Evolutionary conservation across 2,113 vertebrate species (phyloP).

Genomic region (Climacteris rufus): DNA sequence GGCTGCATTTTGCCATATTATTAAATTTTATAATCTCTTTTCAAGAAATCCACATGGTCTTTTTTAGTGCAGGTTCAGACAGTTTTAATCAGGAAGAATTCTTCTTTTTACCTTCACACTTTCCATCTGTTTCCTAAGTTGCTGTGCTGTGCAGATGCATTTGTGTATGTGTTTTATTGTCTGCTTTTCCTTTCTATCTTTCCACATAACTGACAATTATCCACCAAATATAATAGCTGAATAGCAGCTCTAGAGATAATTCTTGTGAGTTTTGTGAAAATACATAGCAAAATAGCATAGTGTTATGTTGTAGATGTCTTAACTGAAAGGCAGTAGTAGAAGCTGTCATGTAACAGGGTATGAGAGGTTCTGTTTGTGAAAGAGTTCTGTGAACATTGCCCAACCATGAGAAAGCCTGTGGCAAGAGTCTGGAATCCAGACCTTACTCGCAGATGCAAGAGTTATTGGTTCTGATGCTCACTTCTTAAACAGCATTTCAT

Average conservation of each 20-base stretch:
- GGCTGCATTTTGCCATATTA: not conserved
- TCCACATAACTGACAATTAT: not conserved
- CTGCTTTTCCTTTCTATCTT: not conserved
- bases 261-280: not conserved
- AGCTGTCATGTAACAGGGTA: not conserved
- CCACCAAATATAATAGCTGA: not conserved
- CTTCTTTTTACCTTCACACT: not conserved
- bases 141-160: not conserved
- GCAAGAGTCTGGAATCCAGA: not conserved
- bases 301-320: not conserved
- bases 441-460: not conserved
- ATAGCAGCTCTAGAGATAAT: not conserved
- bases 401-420: not conserved
- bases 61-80: not conserved
- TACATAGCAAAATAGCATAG: not conserved
- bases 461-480: not conserved
- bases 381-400: not conserved
- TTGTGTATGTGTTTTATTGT: not conserved
- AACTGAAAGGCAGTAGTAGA: not conserved
- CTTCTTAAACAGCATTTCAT: not conserved
- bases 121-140: not conserved
- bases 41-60: not conserved
- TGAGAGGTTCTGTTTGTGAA: accelerated
- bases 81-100: not conserved
- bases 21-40: not conserved